Conservation (phyloP, 1,140 invertebrate genomes). For the Aphelenchoides besseyi region DNA sequence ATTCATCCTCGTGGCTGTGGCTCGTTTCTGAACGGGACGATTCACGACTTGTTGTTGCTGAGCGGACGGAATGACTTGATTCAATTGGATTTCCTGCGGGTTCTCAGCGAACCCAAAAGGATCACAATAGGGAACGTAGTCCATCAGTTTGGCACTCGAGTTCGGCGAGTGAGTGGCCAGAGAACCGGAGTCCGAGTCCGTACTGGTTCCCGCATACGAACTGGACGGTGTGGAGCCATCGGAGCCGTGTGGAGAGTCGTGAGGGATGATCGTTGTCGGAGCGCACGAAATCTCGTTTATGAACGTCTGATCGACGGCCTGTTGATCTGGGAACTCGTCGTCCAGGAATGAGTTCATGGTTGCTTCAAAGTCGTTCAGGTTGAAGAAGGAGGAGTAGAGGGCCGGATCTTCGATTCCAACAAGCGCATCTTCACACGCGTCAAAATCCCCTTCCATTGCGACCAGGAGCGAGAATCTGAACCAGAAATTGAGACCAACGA, state of each 20-base stretch:
- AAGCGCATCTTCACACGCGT: too few relatives aligned
- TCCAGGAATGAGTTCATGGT: not conserved
- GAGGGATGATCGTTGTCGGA: not conserved
- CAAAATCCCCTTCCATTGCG: not conserved
- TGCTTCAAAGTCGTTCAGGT: not conserved
- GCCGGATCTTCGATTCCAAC: too few relatives aligned
- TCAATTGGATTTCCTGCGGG: not conserved
- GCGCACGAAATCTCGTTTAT: not conserved
- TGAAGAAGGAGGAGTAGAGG: not conserved
- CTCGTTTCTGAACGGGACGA: not conserved
- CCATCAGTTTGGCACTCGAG: not conserved
- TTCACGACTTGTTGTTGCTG: not conserved
- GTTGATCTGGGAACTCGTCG: not conserved
- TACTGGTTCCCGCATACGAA: not conserved
- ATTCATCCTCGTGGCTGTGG: not conserved
- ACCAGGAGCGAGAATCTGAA: not conserved
- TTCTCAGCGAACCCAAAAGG: not conserved
- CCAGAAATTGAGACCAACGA: not conserved
- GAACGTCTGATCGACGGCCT: not conserved
- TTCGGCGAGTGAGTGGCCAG: constrained; percentile 12
- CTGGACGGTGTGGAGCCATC: constrained; percentile 4
- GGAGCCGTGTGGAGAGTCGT: constrained; percentile 12
- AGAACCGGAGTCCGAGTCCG: constrained; percentile 7
- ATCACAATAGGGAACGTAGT: too few relatives aligned
- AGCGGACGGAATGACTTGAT: not conserved